Base-by-base conservation (phyloP, 2,113 vertebrate species). In the Eulemur macaco region DNA sequence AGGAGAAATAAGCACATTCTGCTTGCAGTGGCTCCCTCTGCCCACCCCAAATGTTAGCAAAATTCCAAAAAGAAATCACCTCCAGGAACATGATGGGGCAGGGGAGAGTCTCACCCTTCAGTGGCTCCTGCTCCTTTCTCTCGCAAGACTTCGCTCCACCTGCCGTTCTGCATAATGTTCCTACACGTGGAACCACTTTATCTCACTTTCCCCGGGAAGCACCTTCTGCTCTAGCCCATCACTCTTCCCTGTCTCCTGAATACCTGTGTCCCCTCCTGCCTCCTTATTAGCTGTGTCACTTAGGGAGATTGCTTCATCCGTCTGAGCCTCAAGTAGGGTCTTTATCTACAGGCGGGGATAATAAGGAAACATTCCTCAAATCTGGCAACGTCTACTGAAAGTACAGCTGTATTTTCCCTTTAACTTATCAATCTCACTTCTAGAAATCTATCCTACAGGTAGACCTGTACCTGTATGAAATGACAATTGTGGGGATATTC, bases 381-480 rank as follows among this genome's bases (percentile, higher is more conserved):
- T 21, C 25, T 27, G 58, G 89, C 6, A 1, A 5, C 5, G 54
- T 71, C 58, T 50, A 34, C 34, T 20, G 7, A n/a, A 91, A 37
- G 5, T 13, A 31, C 23, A 12, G 73, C 31, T 11, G 7, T 9
- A 0, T 17, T 12, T 8, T 15, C 25, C 29, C 39, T 29, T 50
- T 77, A 34, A 20, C 56, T 3, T 20, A 14, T 37, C 50, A 17
- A 3, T 15, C 37, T 66, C 34, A 8, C 21, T 13, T 27, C 31
- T 14, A 20, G 78, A 50, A n/a, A 1, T 5, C 18, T 45, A 3
- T 5, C 37, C 71, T n/a, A 8, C 47, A n/a, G 63, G 27, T 1
- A 37, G 50, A 45, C 21, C 6, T 18, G 5, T 39, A 1, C 0
- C 3, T 3, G 11, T 4, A 0, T 1, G n/a, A 84, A 29, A 66